Evolutionary conservation across 2,797 vertebrate genomes (phyloP).

Genomic region (Hypotaenidia philippensis): DNA sequence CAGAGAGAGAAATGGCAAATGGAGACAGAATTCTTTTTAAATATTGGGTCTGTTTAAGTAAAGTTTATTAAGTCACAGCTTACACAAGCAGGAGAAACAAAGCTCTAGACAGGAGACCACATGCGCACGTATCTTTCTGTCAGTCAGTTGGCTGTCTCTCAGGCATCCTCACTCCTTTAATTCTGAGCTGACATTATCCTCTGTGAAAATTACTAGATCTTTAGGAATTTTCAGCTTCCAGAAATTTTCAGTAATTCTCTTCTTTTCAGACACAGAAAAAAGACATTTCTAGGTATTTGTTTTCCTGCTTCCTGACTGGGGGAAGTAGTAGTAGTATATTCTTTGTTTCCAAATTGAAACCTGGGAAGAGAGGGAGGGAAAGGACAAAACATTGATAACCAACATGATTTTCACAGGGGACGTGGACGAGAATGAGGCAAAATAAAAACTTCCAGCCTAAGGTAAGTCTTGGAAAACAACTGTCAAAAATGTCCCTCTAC

Average conservation of each 20-base stretch:
- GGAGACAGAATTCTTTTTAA: not conserved
- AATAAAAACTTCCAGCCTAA: not conserved
- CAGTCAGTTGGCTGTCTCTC: not conserved
- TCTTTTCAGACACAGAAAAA: not conserved
- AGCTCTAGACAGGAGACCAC: not conserved
- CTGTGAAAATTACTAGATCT: not conserved
- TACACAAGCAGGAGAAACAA: not conserved
- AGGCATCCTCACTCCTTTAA: not conserved
- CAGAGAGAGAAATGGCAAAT: not conserved
- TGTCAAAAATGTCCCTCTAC: not conserved
- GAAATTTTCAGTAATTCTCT: not conserved
- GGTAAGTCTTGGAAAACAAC: not conserved
- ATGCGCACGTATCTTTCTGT: not conserved
- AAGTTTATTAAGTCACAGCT: not conserved
- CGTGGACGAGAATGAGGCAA: not conserved
- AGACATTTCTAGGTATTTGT: not conserved
- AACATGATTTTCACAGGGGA: not conserved
- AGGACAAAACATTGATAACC: rapidly evolving
- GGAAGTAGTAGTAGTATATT: not conserved
- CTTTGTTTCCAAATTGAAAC: not conserved
- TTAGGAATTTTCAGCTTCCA: not conserved
- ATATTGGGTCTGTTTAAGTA: rapidly evolving
- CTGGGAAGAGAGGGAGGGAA: not conserved
- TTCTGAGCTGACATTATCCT: not conserved
- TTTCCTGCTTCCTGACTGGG: not conserved